A percentile compares a stretch with the other conserved stretches of the same genome.
phyloP scores from a whole-genome alignment of 2,888 invertebrate genomes.

The Oeneis ivallda region DNA sequence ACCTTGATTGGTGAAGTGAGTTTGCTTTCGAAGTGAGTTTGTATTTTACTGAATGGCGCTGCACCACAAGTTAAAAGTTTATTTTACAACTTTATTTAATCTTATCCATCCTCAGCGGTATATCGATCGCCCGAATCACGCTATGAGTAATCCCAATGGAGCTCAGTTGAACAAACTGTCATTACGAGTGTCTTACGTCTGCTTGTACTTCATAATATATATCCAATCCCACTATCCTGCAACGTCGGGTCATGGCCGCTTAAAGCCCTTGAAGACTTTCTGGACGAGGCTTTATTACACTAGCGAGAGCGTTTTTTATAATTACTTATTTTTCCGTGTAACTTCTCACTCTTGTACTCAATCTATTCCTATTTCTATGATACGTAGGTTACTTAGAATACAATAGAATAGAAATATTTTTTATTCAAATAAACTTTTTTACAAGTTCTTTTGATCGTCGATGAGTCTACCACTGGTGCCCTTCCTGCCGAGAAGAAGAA shows the following conservation, averaged over 20 bases:
- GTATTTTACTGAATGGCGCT: no score
- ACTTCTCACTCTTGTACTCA: no score
- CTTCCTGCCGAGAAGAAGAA: no score
- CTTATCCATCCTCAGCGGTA: conserved; percentile 29
- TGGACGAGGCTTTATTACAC: conserved; percentile 61
- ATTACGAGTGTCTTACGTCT: conserved; percentile 44
- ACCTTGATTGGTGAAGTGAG: no score
- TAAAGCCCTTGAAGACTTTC: conserved; percentile 78
- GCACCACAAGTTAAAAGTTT: conserved; percentile 18
- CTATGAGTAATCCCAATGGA: conserved; percentile 43
- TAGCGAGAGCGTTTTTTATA: conserved; percentile 52
- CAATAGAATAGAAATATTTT: no score
- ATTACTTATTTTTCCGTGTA: not conserved
- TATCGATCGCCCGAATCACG: conserved; percentile 40
- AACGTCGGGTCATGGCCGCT: conserved; percentile 78
- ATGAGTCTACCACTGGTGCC: no score
- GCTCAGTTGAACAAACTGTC: conserved; percentile 53
- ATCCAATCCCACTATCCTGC: conserved; percentile 54
- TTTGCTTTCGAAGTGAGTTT: no score
- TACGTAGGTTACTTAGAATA: no score
- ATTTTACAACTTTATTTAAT: conserved; percentile 28
- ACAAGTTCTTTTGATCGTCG: no score
- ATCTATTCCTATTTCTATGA: not conserved
- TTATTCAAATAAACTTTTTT: no score
- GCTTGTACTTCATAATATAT: conserved; percentile 43